phyloP scores from a whole-genome alignment of 2,113 vertebrate species.

The Nematolebias whitei region DNA sequence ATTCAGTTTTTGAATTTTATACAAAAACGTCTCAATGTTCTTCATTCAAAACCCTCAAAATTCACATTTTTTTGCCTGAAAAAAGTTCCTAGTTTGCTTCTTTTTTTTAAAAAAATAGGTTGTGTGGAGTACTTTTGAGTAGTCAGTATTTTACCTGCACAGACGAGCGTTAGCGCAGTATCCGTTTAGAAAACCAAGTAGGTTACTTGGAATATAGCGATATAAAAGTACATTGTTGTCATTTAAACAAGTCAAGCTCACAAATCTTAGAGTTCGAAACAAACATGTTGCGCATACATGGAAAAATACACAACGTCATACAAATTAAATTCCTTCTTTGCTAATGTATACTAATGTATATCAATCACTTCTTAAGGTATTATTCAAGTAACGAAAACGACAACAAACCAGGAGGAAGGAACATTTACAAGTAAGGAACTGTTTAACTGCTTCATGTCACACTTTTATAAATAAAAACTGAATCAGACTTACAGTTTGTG shows the following conservation, averaged over 20 bases:
- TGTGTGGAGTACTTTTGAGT: no score
- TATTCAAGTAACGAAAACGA: slow-evolving; percentile 88
- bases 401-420: slow-evolving; percentile 87
- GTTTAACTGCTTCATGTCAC: background rate
- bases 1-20: background rate
- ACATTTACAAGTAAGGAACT: slow-evolving; percentile 88
- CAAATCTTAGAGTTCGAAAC: no score
- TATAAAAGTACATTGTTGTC: no score
- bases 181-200: no score
- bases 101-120: background rate
- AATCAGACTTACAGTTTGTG: background rate
- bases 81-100: background rate
- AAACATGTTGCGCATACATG: no score
- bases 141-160: no score
- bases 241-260: no score
- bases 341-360: background rate
- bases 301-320: background rate
- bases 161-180: no score
- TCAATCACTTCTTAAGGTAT: slow-evolving; percentile 80
- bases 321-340: background rate
- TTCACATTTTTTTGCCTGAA: background rate
- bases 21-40: background rate
- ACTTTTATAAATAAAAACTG: background rate
- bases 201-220: no score
- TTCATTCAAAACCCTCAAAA: no score